Evolutionary conservation across 2,113 vertebrate genomes (phyloP), one percentile per base, ranked within the genome.

Genomic region (Trachemys scripta): DNA sequence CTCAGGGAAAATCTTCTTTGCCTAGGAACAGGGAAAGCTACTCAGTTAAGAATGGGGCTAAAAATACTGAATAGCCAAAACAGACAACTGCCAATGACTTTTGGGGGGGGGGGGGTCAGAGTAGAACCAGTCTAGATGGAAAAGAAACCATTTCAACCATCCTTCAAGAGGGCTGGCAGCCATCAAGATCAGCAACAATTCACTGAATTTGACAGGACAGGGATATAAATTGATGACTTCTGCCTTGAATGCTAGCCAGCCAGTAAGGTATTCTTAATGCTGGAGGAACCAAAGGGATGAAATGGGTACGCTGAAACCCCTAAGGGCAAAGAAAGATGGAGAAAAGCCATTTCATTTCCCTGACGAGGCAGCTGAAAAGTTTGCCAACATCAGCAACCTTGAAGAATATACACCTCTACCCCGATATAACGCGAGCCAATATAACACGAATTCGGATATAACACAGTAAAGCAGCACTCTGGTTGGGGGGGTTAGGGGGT

Each of bases 1-100:
- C 38, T 0, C 0, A 0, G 75, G 56, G 6, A 31, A 22, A 80
- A 82, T 9, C 35, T 10, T 82, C 35, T 12, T n/a, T 0, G 10
- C 2, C 53, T 82, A 13, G 10, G 24, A 83, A 89, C 90, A 95
- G 12, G 35, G 53, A 54, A 72, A 50, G 80, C 25, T 78, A 86
- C 10, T 35, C 0, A 38, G 1, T 6, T 35, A 88, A 92, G 56
- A 72, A 81, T 2, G 1, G 9, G 90, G 87, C 19, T 72, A 84
- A 62, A 4, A 87, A 54, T 31, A 72, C 0, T 14, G 9, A 94
- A 6, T 13, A 89, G 51, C 85, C 79, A 47, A 84, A 95, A 79
- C 2, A 69, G 0, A 3, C 22, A 88, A 20, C 82, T 56, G 62
- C 31, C 2, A 83, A 19, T 10, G 82, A 65, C 88, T 4, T 11